Evolutionary conservation across 2,888 invertebrate genomes (phyloP).

Genomic region (Encarsia formosa): DNA sequence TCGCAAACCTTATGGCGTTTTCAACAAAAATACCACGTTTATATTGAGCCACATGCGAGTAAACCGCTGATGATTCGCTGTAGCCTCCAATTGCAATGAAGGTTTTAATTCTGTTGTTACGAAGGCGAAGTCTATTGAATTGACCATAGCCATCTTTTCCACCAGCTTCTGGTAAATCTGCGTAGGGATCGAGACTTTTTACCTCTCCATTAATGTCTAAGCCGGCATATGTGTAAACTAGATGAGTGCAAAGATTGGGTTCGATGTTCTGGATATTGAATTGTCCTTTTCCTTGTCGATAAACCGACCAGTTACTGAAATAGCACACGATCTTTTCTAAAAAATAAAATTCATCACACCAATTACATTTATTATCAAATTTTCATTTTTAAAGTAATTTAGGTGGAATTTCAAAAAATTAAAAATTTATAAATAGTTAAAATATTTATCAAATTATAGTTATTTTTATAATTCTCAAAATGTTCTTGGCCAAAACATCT

Average conservation of each 20-base stretch:
- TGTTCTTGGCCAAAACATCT: no score
- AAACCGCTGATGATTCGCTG: constrained; percentile 61
- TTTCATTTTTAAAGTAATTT: no score
- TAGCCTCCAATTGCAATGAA: constrained; percentile 64
- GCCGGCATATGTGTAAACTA: constrained; percentile 71
- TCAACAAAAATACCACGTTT: constrained; percentile 55
- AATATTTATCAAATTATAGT: no score
- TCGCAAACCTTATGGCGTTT: constrained; percentile 56
- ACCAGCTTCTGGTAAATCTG: constrained; percentile 57
- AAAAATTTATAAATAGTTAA: no score
- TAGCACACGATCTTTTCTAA: constrained; percentile 68
- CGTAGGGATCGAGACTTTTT: constrained; percentile 57
- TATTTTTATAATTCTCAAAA: no score
- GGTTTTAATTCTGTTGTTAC: constrained; percentile 57
- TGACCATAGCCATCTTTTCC: constrained; percentile 51
- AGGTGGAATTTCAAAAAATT: no score
- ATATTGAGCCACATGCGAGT: constrained; percentile 57
- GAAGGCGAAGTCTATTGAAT: constrained; percentile 56
- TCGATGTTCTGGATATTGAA: constrained; percentile 64
- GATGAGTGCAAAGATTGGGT: constrained; percentile 67
- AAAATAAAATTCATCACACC: background rate
- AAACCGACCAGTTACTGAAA: constrained; percentile 53
- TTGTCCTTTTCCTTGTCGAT: constrained; percentile 58
- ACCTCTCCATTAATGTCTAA: constrained; percentile 55
- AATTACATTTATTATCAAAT: no score